Evolutionary conservation across 2,888 invertebrate genomes (phyloP), one percentile per base, ranked within the genome.

Genomic region (Andrena camellia): DNA sequence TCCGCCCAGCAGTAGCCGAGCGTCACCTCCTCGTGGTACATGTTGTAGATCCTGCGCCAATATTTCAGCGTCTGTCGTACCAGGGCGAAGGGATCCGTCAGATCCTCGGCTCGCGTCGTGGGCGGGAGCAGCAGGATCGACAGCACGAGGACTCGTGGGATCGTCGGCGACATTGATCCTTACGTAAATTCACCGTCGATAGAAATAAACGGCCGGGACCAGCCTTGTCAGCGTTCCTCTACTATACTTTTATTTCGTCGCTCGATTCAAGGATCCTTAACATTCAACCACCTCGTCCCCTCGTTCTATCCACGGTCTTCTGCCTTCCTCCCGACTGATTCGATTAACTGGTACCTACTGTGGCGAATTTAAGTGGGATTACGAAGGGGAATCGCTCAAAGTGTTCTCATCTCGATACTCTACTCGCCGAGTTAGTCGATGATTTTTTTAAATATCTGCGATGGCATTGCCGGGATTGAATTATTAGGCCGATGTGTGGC

Each of bases 1-100:
- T 79, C 78, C 13, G 83, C 81, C 86, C 81, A 86, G 68, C 91
- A 91, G 50, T 86, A 85, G 31, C 87, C 88, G 33, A 90, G 78
- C 6, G 71, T 42, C 23, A 89, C 71, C 71, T 91, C 91, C 5
- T 88, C 86, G 5, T 77, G 62, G 76, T 90, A 90, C 50, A 50
- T 66, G 26, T 75, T 82, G 78, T 91, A 91, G 64, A 89, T 66
- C 8, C 68, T 73, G 20, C 81, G 81, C 81, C 87, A 88, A 77
- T 83, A 84, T 63, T 85, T 86, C 29, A 91, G 42, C 29, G 76
- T 78, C 26, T 77, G 35, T 31, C 78, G 85, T 67, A 84, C 66
- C 67, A 69, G 59, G 0, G 54, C 64, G 23, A 86, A 52, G 5
- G 76, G 66, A 73, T 82, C 76, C 69, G 20, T 83, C 62, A 60